phyloP scores from a whole-genome alignment of 2,113 vertebrate species.

The Tautogolabrus adspersus region DNA sequence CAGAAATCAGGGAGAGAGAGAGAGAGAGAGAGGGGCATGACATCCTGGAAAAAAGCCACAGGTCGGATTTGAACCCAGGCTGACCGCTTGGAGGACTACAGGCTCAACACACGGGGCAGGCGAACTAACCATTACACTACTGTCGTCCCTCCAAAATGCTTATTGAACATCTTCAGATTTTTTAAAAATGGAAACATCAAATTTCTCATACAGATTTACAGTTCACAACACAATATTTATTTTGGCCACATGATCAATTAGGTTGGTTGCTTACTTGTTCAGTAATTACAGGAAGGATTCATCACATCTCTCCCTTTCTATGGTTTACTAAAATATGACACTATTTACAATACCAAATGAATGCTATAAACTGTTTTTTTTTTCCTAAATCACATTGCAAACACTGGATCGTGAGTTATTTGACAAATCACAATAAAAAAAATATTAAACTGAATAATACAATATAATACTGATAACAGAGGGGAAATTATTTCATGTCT shows the following conservation, averaged over 20 bases:
- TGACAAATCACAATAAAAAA: not conserved
- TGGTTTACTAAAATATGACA: conserved; percentile 52
- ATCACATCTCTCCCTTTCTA: conserved; percentile 15
- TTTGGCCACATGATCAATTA: not conserved
- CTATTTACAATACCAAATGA: conserved; percentile 26
- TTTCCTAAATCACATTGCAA: not conserved
- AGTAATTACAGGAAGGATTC: conserved; percentile 13
- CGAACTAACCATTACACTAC: too few relatives aligned
- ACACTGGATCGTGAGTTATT: not conserved
- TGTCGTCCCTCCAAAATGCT: too few relatives aligned
- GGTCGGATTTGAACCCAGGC: too few relatives aligned
- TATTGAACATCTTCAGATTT: too few relatives aligned
- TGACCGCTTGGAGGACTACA: too few relatives aligned
- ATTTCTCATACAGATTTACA: too few relatives aligned
- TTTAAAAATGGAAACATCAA: too few relatives aligned
- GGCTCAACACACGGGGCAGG: too few relatives aligned
- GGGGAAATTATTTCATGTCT: conserved; percentile 6
- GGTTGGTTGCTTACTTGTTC: not conserved
- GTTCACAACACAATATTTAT: too few relatives aligned
- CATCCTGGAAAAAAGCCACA: too few relatives aligned
- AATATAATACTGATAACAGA: conserved; percentile 12
- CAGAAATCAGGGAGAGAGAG: too few relatives aligned
- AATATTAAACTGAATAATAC: conserved; percentile 2
- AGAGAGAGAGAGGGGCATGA: too few relatives aligned
- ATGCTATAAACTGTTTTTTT: not conserved